A percentile compares a stretch with the other conserved stretches of the same genome.
Evolutionary conservation across 1,140 invertebrate genomes (phyloP).

Genomic region (Neuroterus valhalla): DNA sequence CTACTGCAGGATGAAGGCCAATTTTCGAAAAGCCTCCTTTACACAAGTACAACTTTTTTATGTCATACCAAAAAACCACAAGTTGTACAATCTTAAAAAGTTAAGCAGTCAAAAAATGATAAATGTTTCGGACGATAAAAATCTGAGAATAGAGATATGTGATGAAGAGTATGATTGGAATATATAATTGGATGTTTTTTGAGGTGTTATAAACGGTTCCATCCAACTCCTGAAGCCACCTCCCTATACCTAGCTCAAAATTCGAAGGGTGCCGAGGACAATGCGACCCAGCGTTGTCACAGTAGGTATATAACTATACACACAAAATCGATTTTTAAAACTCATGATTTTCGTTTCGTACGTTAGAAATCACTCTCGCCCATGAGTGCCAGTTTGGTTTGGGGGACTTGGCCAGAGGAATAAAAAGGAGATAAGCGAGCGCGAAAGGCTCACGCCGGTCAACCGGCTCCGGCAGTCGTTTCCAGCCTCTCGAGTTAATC

Average conservation of each 20-base stretch:
- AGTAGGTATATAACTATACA: neutral
- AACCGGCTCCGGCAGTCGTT: slow-evolving; percentile 61
- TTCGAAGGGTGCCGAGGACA: slow-evolving; percentile 11
- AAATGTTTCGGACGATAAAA: too few species aligned
- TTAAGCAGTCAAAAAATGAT: too few species aligned
- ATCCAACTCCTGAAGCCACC: neutral
- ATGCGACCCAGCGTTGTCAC: neutral
- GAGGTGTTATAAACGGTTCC: neutral
- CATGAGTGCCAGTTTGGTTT: slow-evolving; percentile 27
- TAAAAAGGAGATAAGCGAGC: slow-evolving; percentile 49
- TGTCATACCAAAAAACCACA: too few species aligned
- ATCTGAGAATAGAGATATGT: too few species aligned
- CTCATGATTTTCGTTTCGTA: neutral
- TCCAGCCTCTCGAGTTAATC: slow-evolving; percentile 67
- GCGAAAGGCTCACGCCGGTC: slow-evolving; percentile 39
- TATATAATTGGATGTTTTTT: neutral
- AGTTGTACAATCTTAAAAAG: too few species aligned
- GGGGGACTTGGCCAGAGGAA: slow-evolving; percentile 38
- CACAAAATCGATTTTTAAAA: neutral
- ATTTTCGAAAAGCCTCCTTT: too few species aligned
- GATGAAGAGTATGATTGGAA: neutral
- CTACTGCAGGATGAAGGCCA: too few species aligned
- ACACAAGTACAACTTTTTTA: too few species aligned
- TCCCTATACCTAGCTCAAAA: neutral
- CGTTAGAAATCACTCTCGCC: neutral